Evolutionary conservation across 2,113 vertebrate species (phyloP).

Genomic region (Mellivora capensis): DNA sequence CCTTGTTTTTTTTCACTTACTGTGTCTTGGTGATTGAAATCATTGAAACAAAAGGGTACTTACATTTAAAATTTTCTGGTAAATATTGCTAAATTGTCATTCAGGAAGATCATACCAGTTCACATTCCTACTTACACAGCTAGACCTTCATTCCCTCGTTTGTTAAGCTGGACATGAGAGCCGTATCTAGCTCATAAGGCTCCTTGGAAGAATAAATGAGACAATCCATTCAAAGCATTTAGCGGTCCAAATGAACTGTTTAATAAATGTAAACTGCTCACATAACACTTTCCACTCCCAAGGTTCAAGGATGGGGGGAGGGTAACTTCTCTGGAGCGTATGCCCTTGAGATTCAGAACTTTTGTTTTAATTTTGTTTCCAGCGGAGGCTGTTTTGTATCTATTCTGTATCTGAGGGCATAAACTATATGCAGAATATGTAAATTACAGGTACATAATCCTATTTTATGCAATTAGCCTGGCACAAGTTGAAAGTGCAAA

Average conservation of each 20-base stretch:
- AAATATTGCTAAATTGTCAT: conserved; percentile 33
- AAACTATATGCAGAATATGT: background rate
- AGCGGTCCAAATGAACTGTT: background rate
- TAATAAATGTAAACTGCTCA: background rate
- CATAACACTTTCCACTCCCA: background rate
- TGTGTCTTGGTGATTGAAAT: background rate
- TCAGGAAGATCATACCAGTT: conserved; percentile 32
- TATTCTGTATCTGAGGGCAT: background rate
- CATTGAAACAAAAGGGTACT: conserved; percentile 1
- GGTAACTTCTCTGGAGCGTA: background rate
- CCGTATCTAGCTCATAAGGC: background rate
- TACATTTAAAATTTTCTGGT: conserved; percentile 16
- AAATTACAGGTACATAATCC: background rate
- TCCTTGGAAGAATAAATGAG: conserved; percentile 6
- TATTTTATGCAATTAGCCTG: background rate
- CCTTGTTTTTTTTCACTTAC: background rate
- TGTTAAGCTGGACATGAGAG: background rate
- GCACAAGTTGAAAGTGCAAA: background rate
- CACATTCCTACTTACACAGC: background rate
- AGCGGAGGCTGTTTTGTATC: background rate
- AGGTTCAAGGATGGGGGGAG: background rate
- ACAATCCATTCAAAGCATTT: background rate
- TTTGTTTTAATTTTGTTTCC: background rate
- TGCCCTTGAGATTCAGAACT: conserved; percentile 16
- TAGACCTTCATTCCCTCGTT: background rate